A percentile compares a stretch with the other conserved stretches of the same genome.
Conservation (phyloP, 2,888 invertebrate species). For the Sesia apiformis region DNA sequence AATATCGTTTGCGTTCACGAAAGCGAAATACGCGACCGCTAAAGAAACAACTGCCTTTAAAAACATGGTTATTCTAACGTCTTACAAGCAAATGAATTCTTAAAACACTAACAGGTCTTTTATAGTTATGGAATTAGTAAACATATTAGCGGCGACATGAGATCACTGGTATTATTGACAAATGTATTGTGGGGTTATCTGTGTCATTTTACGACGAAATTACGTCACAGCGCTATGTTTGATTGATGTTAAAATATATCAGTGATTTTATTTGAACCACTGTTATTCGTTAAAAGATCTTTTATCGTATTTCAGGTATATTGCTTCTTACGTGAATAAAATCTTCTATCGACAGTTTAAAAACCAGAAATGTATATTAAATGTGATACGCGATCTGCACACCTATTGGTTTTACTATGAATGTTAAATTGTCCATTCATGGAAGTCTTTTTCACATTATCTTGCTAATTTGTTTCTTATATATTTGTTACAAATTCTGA, state of each 20-base stretch:
- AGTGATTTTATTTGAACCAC: no score
- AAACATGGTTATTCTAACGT: constrained; percentile 1
- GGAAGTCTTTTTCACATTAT: constrained; percentile 5
- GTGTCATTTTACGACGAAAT: constrained; percentile 1
- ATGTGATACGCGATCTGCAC: no score
- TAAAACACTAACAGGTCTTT: not conserved
- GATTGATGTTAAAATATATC: no score
- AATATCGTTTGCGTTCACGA: constrained; percentile 26
- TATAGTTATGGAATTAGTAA: constrained; percentile 7
- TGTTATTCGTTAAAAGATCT: no score
- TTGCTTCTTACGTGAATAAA: no score
- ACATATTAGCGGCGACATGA: constrained; percentile 8
- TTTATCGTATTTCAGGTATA: no score
- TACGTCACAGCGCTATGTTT: not conserved
- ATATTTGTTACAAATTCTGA: not conserved
- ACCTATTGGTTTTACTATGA: not conserved
- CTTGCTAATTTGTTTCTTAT: not conserved
- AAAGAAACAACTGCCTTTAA: not conserved
- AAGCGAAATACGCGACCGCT: not conserved
- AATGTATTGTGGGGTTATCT: constrained; percentile 1
- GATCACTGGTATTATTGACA: constrained; percentile 6
- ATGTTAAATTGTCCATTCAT: constrained; percentile 9
- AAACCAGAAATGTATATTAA: no score
- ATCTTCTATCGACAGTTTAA: no score
- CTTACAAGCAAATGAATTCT: not conserved